A percentile compares a stretch with the other conserved stretches of the same genome.
Evolutionary conservation across 2,888 invertebrate species (phyloP).

Genomic region (Apodemia mormo): DNA sequence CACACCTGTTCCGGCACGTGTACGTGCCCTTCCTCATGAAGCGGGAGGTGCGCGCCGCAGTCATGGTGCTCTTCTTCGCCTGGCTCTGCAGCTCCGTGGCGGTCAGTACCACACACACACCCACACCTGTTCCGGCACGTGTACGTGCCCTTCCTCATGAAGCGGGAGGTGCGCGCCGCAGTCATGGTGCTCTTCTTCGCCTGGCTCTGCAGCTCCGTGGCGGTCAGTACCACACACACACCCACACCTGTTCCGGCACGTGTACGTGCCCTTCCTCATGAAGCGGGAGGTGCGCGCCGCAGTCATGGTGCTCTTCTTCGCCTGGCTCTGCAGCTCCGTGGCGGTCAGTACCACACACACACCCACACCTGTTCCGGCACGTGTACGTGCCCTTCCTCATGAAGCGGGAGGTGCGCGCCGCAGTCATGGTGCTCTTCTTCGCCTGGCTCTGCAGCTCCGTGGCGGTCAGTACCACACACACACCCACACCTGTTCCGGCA

Average conservation of each 20-base stretch:
- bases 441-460: slow-evolving; percentile 95
- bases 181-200: slow-evolving; percentile 94
- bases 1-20: slow-evolving; percentile 90
- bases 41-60: slow-evolving; percentile 85
- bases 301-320: slow-evolving; percentile 93
- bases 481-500: slow-evolving; percentile 93
- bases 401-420: slow-evolving; percentile 86
- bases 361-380: slow-evolving; percentile 91
- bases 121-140: slow-evolving; percentile 91
- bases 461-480: slow-evolving; percentile 78
- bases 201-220: slow-evolving; percentile 94
- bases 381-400: slow-evolving; percentile 93
- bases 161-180: slow-evolving; percentile 85
- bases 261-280: slow-evolving; percentile 93
- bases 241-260: slow-evolving; percentile 91
- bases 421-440: slow-evolving; percentile 92
- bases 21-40: slow-evolving; percentile 94
- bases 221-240: slow-evolving; percentile 75
- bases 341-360: slow-evolving; percentile 79
- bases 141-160: slow-evolving; percentile 93
- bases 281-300: slow-evolving; percentile 86
- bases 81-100: slow-evolving; percentile 95
- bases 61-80: slow-evolving; percentile 94
- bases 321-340: slow-evolving; percentile 94
- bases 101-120: slow-evolving; percentile 59